A percentile compares a stretch with the other conserved stretches of the same genome.
Conservation (phyloP, 1,140 invertebrate genomes). For the Eriocheir sinensis region DNA sequence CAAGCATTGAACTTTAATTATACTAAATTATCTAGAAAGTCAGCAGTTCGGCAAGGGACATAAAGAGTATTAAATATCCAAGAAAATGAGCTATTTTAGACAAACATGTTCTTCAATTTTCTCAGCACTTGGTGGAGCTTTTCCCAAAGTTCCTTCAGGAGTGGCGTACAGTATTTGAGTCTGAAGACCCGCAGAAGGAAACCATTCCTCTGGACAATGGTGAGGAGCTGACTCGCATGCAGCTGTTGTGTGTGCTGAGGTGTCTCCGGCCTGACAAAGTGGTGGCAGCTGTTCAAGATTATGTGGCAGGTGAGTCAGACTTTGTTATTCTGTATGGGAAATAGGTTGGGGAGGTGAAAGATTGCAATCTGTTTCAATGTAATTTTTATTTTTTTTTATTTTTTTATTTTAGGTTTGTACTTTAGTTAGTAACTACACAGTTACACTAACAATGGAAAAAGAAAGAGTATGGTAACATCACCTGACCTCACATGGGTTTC, state of each 20-base stretch:
- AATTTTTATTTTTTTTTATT: not conserved
- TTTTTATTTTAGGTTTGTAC: not conserved
- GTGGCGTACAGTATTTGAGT: slow-evolving; percentile 76
- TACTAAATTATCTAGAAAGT: no score
- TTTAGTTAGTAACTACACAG: no score
- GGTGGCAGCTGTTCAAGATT: slow-evolving; percentile 89
- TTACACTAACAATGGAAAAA: no score
- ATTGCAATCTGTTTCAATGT: no score
- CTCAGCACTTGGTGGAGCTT: slow-evolving; percentile 66
- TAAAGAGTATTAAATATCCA: no score
- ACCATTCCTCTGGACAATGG: slow-evolving; percentile 81
- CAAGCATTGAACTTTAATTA: no score
- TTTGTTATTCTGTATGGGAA: no score
- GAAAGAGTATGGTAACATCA: no score
- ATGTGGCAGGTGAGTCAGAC: slow-evolving; percentile 82
- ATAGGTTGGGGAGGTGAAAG: no score
- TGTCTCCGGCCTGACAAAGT: slow-evolving; percentile 86
- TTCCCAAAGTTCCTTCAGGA: slow-evolving; percentile 48
- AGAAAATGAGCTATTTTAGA: no score
- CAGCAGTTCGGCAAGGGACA: no score
- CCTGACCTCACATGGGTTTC: not conserved
- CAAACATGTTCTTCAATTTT: not conserved
- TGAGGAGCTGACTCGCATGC: slow-evolving; percentile 82
- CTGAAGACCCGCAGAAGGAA: slow-evolving; percentile 82
- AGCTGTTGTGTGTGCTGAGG: slow-evolving; percentile 83